Evolutionary conservation across 2,113 vertebrate genomes (phyloP).

Genomic region (Strix uralensis): DNA sequence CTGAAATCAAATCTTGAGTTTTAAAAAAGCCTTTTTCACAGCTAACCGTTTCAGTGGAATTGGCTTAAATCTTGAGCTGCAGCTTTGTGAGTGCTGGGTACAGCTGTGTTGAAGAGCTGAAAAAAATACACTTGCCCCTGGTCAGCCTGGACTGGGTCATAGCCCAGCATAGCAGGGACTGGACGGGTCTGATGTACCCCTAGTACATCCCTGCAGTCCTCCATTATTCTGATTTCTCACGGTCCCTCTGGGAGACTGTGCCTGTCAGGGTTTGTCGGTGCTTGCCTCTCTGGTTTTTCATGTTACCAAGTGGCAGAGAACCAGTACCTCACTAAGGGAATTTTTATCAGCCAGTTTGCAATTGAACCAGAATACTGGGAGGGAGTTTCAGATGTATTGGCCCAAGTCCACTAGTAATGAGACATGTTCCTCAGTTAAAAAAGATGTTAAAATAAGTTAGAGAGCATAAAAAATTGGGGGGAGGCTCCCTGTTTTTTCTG

Average conservation of each 20-base stretch:
- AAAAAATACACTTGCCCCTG: neutral
- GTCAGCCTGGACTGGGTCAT: neutral
- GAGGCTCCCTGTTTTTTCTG: neutral
- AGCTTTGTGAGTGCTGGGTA: neutral
- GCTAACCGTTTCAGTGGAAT: neutral
- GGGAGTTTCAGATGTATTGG: neutral
- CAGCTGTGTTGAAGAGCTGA: neutral
- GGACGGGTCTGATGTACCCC: neutral
- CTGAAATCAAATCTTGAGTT: neutral
- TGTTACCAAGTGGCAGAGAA: neutral
- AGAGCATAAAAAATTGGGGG: neutral
- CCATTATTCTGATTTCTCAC: neutral
- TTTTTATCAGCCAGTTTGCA: neutral
- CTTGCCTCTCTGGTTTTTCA: neutral
- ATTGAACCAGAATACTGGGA: neutral
- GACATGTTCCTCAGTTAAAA: neutral
- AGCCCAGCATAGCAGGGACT: neutral
- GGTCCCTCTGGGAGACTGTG: neutral
- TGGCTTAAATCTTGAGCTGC: neutral
- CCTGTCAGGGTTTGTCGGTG: neutral
- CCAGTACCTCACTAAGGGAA: neutral
- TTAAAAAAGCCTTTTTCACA: neutral
- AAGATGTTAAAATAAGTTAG: neutral
- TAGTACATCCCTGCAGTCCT: neutral
- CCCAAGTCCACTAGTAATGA: neutral